Percentiles rank a stretch among this genome's conserved stretches.
Conservation (phyloP, 2,888 invertebrate species). For the Keiferia lycopersicella region DNA sequence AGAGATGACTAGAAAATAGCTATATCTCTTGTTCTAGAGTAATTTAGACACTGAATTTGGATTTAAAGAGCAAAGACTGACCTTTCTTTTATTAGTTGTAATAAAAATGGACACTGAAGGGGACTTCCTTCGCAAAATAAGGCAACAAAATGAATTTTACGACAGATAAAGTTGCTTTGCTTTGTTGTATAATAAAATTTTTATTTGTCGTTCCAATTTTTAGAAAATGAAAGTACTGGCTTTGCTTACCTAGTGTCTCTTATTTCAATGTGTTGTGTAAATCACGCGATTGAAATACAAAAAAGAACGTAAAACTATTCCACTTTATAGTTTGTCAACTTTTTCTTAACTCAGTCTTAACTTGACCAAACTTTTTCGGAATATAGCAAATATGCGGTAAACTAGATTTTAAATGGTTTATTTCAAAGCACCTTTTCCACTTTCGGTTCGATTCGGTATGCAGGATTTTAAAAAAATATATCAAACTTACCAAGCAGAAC, state of each 20-base stretch:
- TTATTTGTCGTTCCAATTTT: slow-evolving; percentile 6
- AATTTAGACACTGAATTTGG: slow-evolving; percentile 15
- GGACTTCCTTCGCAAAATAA: slow-evolving; percentile 15
- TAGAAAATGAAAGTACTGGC: neutral
- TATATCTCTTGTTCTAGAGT: slow-evolving; percentile 31
- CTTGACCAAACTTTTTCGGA: too few relatives aligned
- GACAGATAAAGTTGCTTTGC: slow-evolving; percentile 14
- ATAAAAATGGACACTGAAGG: slow-evolving; percentile 14
- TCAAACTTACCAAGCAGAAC: too few relatives aligned
- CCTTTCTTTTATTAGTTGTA: slow-evolving; percentile 16
- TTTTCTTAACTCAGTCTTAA: too few relatives aligned
- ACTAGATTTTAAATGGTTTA: too few relatives aligned
- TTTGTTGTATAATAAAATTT: slow-evolving; percentile 19
- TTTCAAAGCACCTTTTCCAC: too few relatives aligned
- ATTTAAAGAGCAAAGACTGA: slow-evolving; percentile 14
- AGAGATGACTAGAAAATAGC: neutral
- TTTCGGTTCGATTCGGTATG: too few relatives aligned
- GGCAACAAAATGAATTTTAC: slow-evolving; percentile 17
- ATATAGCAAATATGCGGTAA: too few relatives aligned
- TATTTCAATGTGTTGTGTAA: too few relatives aligned
- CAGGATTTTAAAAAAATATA: too few relatives aligned
- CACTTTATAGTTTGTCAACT: too few relatives aligned
- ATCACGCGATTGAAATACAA: too few relatives aligned
- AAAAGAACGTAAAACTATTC: too few relatives aligned
- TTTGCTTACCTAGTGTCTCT: neutral